These are phyloP conservation scores for Macquaria australasica DNA, from an alignment of 2,113 vertebrate species.

Conservation along the genomic window DNA sequence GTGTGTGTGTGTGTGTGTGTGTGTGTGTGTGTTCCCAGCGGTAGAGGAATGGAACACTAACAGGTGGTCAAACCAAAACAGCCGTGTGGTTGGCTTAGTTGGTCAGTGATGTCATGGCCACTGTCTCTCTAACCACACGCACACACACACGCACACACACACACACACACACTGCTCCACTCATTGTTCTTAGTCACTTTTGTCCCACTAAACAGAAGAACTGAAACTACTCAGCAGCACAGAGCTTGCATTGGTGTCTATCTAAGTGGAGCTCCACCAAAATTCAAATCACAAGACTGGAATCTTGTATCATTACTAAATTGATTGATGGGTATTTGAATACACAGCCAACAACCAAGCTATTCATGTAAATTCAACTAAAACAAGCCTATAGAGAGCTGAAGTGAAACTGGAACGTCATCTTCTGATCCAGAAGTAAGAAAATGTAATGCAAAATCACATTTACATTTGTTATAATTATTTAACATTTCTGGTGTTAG, in stretches of 20 bases:
- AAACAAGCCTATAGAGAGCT: not conserved
- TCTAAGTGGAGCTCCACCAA: not conserved
- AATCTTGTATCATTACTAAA: not conserved
- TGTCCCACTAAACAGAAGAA: conserved; percentile 23
- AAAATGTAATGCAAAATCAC: not conserved
- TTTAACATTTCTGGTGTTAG: not conserved
- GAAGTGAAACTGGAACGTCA: not conserved
- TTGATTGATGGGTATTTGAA: not conserved
- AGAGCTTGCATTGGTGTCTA: not conserved
- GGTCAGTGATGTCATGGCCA: conserved; percentile 66
- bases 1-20: conserved; percentile 12
- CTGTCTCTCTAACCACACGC: conserved; percentile 41
- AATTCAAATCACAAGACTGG: not conserved
- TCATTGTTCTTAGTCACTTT: conserved; percentile 20
- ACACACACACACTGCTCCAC: conserved; percentile 13
- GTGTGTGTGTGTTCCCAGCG: conserved; percentile 31
- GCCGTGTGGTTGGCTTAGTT: conserved; percentile 56
- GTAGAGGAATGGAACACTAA: conserved; percentile 60
- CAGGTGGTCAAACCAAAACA: conserved; percentile 78
- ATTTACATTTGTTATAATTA: not conserved
- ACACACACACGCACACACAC: conserved; percentile 22
- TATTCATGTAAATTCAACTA: not conserved
- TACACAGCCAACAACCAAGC: not conserved
- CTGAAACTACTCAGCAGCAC: not conserved
- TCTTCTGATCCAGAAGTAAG: not conserved